phyloP scores from a whole-genome alignment of 1,140 invertebrate species.

The Eumeta japonica region DNA sequence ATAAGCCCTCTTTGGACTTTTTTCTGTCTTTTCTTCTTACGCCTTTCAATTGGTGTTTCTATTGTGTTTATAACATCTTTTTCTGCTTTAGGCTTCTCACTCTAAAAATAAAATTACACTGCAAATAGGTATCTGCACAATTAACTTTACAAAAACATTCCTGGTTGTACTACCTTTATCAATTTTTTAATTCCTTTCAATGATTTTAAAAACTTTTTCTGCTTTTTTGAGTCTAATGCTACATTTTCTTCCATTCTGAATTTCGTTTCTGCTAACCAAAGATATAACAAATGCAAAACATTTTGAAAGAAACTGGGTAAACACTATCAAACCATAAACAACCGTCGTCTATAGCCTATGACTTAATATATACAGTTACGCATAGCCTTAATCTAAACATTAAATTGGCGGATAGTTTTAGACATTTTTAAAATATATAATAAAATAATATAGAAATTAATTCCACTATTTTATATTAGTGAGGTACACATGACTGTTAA shows the following conservation, averaged over 20 bases:
- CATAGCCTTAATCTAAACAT: too few relatives aligned
- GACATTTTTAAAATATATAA: too few relatives aligned
- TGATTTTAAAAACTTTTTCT: slow-evolving; percentile 46
- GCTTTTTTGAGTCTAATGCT: slow-evolving; percentile 43
- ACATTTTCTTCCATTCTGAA: slow-evolving; percentile 49
- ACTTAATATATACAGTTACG: too few relatives aligned
- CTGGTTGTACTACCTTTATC: slow-evolving; percentile 27
- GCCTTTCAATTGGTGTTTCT: slow-evolving; percentile 10
- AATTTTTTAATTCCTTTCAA: slow-evolving; percentile 49
- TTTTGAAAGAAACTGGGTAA: too few relatives aligned
- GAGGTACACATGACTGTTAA: too few relatives aligned
- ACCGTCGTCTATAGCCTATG: too few relatives aligned
- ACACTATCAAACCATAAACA: too few relatives aligned
- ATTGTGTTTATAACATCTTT: slow-evolving; percentile 5
- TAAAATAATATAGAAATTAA: too few relatives aligned
- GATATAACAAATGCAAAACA: too few relatives aligned
- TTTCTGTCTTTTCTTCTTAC: slow-evolving; percentile 25
- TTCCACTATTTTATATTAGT: too few relatives aligned
- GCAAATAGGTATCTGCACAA: slow-evolving; percentile 18
- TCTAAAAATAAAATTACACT: slow-evolving; percentile 7
- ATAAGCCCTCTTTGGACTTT: slow-evolving; percentile 65
- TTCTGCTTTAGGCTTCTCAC: slow-evolving; percentile 9
- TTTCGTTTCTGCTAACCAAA: too few relatives aligned
- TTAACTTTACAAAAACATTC: slow-evolving; percentile 6
- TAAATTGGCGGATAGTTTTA: too few relatives aligned